Percentiles rank a stretch among this genome's conserved stretches.
Evolutionary conservation across 2,113 vertebrate genomes (phyloP).

Genomic region (Pimephales promelas): DNA sequence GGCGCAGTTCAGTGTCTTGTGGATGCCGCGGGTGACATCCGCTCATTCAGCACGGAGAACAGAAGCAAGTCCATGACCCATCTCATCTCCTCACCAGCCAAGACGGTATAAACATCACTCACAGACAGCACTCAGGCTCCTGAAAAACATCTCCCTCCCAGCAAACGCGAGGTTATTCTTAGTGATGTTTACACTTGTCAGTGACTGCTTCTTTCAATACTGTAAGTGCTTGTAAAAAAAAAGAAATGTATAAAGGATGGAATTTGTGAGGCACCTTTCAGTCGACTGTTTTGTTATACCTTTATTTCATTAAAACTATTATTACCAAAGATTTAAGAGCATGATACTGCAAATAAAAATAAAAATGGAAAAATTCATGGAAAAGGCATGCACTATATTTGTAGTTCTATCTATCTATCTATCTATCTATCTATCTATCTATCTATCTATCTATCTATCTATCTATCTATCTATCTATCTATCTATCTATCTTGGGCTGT

Average conservation of each 20-base stretch:
- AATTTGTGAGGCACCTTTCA: not conserved
- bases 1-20: slow-evolving; percentile 56
- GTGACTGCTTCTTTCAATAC: not conserved
- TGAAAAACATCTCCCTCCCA: slow-evolving; percentile 16
- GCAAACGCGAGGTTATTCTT: slow-evolving; percentile 44
- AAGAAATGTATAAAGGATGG: not conserved
- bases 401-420: not conserved
- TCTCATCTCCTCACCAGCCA: slow-evolving; percentile 52
- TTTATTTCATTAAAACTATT: not conserved
- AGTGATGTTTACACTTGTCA: slow-evolving; percentile 40
- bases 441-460: not conserved
- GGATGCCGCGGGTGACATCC: slow-evolving; percentile 52
- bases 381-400: not conserved
- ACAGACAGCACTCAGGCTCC: slow-evolving; percentile 35
- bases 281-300: not conserved
- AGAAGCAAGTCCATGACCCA: slow-evolving; percentile 58
- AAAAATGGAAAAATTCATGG: not conserved
- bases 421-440: not conserved
- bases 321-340: not conserved
- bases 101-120: slow-evolving; percentile 67
- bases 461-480: not conserved
- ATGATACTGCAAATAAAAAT: not conserved
- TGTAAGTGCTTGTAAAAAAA: slow-evolving; percentile 25
- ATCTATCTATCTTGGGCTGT: not conserved
- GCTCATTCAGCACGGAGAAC: slow-evolving; percentile 56